phyloP scores from a whole-genome alignment of 2,888 invertebrate species.

The Oxyteleia sp. region DNA sequence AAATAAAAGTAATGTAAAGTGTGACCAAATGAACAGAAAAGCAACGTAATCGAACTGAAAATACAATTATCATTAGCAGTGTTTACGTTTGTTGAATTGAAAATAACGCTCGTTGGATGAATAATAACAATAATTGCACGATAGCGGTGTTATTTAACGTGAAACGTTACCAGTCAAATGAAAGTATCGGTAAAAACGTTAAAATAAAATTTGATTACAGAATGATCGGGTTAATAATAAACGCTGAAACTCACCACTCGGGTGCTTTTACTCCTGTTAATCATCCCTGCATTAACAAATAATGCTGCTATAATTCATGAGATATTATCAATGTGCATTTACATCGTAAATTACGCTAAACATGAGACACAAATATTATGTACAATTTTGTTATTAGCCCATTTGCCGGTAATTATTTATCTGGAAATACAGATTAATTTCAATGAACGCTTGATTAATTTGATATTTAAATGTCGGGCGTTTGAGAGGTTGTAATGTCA shows the following conservation, averaged over 20 bases:
- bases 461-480: too few relatives aligned
- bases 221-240: slow-evolving; percentile 42
- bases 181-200: neutral
- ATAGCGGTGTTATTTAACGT: neutral
- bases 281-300: slow-evolving; percentile 80
- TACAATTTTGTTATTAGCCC: slow-evolving; percentile 33
- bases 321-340: slow-evolving; percentile 12
- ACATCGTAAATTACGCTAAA: slow-evolving; percentile 48
- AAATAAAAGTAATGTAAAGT: slow-evolving; percentile 51
- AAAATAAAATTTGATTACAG: slow-evolving; percentile 3
- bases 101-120: neutral
- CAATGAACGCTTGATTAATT: too few relatives aligned
- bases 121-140: too few relatives aligned
- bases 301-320: slow-evolving; percentile 46
- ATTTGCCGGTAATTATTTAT: too few relatives aligned
- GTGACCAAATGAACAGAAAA: slow-evolving; percentile 33
- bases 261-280: slow-evolving; percentile 84
- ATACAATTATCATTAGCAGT: neutral
- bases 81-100: neutral
- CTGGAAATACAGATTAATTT: too few relatives aligned
- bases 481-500: too few relatives aligned
- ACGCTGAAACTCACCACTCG: slow-evolving; percentile 80
- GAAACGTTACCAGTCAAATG: neutral
- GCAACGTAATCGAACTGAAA: neutral
- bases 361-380: slow-evolving; percentile 15